A percentile compares a stretch with the other conserved stretches of the same genome.
These are phyloP conservation scores for Naja naja DNA, from an alignment of 2,113 vertebrate genomes.

Conservation along the genomic window DNA sequence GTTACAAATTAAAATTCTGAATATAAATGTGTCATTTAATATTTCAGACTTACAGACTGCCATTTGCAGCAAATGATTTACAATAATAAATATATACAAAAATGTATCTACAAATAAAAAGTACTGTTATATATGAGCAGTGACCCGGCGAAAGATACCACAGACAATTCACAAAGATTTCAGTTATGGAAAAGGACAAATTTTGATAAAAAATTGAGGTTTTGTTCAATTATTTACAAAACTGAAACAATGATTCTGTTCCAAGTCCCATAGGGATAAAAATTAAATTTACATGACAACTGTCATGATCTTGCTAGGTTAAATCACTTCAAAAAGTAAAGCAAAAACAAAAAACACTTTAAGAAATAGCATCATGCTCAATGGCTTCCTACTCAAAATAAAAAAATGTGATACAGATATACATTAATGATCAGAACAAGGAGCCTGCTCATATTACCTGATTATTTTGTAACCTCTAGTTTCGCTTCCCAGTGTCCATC, in stretches of 20 bases:
- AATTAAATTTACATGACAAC: constrained; percentile 76
- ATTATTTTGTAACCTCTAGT: constrained; percentile 66
- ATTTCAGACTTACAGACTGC: constrained; percentile 88
- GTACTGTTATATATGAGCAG: constrained; percentile 76
- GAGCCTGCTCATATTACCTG: constrained; percentile 67
- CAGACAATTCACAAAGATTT: constrained; percentile 87
- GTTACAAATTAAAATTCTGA: constrained; percentile 82
- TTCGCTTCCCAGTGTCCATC: constrained; percentile 66
- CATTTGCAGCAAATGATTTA: constrained; percentile 90
- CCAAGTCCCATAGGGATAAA: constrained; percentile 91
- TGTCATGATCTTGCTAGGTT: constrained; percentile 85
- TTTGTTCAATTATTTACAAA: constrained; percentile 77
- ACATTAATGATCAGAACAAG: constrained; percentile 78
- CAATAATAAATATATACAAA: constrained; percentile 86
- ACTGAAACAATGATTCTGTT: constrained; percentile 75
- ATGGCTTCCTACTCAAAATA: constrained; percentile 76
- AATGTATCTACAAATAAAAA: constrained; percentile 81
- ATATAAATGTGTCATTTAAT: constrained; percentile 88
- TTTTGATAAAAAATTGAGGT: constrained; percentile 76
- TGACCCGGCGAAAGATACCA: constrained; percentile 83
- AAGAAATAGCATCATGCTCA: constrained; percentile 92
- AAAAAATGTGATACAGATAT: constrained; percentile 63
- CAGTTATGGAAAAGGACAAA: constrained; percentile 73
- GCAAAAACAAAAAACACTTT: constrained; percentile 63
- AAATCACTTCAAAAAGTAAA: constrained; percentile 77